phyloP scores from a whole-genome alignment of 2,797 vertebrate species.

The Mormyrus proboscirostris region DNA sequence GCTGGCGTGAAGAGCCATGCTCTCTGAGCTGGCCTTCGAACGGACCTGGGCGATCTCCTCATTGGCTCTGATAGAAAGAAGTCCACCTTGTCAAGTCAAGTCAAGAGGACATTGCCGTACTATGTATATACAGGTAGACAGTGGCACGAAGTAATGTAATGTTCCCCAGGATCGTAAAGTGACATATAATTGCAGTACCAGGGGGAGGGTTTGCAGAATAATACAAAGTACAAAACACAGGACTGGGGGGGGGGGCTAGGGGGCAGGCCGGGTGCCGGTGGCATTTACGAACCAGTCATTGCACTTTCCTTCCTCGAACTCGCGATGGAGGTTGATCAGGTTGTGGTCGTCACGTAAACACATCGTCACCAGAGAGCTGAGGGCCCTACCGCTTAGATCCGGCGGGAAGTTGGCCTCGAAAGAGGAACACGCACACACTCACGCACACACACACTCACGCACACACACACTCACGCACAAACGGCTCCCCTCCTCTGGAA shows the following conservation, averaged over 20 bases:
- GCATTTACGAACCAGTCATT: constrained; percentile 15
- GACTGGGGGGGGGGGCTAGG: not conserved
- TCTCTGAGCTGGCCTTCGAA: constrained; percentile 73
- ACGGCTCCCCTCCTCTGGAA: not conserved
- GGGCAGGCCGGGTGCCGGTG: not conserved
- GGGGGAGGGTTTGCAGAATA: not conserved
- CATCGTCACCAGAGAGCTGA: not conserved
- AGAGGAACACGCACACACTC: not conserved
- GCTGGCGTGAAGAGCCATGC: constrained; percentile 77
- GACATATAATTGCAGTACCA: not conserved
- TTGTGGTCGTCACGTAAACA: not conserved
- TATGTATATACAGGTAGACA: not conserved
- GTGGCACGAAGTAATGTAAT: not conserved
- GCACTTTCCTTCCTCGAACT: not conserved
- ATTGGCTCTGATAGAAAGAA: constrained; percentile 68
- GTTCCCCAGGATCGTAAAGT: not conserved
- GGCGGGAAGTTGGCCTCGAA: not conserved
- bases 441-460: not conserved
- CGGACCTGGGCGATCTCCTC: constrained; percentile 95
- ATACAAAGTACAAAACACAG: not conserved
- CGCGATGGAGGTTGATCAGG: not conserved
- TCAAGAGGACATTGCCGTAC: not conserved
- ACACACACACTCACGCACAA: not conserved
- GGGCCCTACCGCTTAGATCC: not conserved
- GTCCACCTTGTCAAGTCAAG: not conserved